Conservation (phyloP, 2,113 vertebrate genomes). For the Brevimyrus niger region DNA sequence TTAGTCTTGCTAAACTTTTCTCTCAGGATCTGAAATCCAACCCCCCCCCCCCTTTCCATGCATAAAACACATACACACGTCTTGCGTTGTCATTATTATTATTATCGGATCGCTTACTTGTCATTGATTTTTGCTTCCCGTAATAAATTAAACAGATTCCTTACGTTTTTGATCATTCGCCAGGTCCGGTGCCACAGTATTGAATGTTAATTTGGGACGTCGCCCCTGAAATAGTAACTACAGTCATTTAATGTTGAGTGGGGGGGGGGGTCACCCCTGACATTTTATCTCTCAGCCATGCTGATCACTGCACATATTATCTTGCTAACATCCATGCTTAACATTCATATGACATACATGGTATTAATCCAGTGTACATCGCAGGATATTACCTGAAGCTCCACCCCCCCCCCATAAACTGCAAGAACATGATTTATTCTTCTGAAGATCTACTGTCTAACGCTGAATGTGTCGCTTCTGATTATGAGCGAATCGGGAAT, state of each 20-base stretch:
- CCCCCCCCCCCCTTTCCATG: not conserved
- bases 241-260: not conserved
- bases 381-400: not conserved
- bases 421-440: not conserved
- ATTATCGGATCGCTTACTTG: not conserved
- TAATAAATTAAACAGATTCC: not conserved
- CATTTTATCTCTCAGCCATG: not conserved
- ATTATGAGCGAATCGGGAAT: not conserved
- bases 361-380: not conserved
- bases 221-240: not conserved
- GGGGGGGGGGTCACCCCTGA: not conserved
- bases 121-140: not conserved
- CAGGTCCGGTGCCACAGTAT: not conserved
- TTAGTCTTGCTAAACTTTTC: not conserved
- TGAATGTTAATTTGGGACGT: not conserved
- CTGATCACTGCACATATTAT: not conserved
- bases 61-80: not conserved
- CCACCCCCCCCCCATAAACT: not conserved
- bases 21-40: not conserved
- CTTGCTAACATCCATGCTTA: not conserved
- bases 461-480: not conserved
- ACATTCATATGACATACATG: not conserved
- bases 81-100: not conserved
- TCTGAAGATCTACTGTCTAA: not conserved
- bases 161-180: not conserved